These are phyloP conservation scores for Koerneria pararmatus DNA, from an alignment of 2,888 invertebrate species.

Conservation along the genomic window DNA sequence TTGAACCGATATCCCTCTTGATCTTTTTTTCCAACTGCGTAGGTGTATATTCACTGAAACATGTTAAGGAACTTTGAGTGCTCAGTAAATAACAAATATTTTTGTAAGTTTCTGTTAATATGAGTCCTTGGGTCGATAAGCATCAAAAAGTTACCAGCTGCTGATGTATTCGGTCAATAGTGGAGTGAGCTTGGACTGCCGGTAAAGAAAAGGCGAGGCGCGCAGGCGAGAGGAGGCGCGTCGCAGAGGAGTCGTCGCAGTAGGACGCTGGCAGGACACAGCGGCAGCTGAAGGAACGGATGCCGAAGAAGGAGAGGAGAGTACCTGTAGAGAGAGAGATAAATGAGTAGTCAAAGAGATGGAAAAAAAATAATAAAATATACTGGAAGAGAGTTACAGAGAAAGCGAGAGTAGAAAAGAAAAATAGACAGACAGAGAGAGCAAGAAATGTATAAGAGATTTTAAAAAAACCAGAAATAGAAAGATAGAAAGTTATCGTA, in stretches of 20 bases:
- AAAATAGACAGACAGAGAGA: no score
- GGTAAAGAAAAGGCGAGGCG: slow-evolving; percentile 24
- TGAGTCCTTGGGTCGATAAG: slow-evolving; percentile 13
- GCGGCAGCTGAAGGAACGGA: slow-evolving; percentile 38
- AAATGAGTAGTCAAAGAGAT: neutral
- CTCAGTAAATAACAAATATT: no score
- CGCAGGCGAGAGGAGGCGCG: slow-evolving; percentile 14
- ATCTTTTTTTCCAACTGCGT: no score
- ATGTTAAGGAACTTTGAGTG: no score
- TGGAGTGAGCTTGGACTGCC: slow-evolving; percentile 25
- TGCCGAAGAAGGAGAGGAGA: slow-evolving; percentile 42
- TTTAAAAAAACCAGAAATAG: neutral
- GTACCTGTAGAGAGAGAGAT: slow-evolving; percentile 29
- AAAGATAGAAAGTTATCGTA: neutral
- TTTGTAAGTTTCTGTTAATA: no score
- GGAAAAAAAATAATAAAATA: neutral
- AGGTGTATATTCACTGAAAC: no score
- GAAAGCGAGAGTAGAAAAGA: no score
- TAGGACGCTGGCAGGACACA: slow-evolving; percentile 34
- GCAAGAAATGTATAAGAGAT: no score
- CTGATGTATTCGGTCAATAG: slow-evolving; percentile 16
- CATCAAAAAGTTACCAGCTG: neutral
- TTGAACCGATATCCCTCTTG: no score
- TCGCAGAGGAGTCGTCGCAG: slow-evolving; percentile 24
- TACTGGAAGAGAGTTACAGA: no score